phyloP scores from a whole-genome alignment of 2,113 vertebrate species.

The Archilochus colubris region DNA sequence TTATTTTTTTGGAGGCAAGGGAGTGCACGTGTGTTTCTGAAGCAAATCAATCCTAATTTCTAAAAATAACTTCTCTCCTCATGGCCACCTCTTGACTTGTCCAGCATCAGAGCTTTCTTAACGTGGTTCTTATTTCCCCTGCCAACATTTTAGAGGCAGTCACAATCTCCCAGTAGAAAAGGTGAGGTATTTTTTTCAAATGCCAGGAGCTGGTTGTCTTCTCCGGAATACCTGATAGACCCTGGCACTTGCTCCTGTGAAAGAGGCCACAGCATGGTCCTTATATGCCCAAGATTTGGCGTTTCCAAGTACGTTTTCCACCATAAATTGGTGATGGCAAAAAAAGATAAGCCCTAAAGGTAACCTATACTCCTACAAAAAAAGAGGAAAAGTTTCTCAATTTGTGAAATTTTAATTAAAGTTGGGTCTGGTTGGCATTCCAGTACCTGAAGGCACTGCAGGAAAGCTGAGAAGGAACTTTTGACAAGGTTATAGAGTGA shows the following conservation, averaged over 20 bases:
- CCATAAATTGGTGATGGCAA: not conserved
- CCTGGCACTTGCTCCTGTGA: not conserved
- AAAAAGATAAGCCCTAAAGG: not conserved
- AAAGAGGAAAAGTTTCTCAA: not conserved
- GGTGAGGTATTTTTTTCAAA: not conserved
- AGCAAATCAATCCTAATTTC: not conserved
- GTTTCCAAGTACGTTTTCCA: not conserved
- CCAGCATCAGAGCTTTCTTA: not conserved
- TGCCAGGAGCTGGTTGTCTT: not conserved
- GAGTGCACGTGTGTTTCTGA: not conserved
- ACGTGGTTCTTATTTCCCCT: rapidly evolving
- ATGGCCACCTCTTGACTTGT: not conserved
- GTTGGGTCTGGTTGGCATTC: not conserved
- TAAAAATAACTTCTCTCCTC: not conserved
- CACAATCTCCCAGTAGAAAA: not conserved
- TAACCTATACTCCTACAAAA: not conserved
- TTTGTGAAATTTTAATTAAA: not conserved
- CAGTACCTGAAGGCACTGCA: no score
- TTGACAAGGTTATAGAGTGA: no score
- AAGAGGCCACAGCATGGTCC: not conserved
- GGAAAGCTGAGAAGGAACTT: no score
- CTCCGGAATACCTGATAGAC: not conserved
- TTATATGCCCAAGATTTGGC: no score
- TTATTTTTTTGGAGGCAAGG: not conserved
- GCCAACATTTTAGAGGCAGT: not conserved